phyloP scores from a whole-genome alignment of 2,113 vertebrate genomes.

The Myiopsitta monachus region DNA sequence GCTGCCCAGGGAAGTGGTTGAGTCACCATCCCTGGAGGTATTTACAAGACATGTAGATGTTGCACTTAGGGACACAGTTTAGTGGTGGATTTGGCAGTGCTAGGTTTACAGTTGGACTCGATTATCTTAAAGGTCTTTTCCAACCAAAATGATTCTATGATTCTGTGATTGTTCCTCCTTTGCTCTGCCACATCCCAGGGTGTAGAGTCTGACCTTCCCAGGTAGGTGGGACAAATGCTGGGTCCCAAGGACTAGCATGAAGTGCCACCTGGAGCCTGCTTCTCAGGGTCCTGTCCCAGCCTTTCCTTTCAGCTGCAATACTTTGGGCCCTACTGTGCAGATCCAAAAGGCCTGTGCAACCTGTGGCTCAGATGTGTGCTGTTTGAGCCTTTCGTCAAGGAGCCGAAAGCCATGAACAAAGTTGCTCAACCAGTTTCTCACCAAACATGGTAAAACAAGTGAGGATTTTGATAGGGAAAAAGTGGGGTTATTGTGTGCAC shows the following conservation, averaged over 20 bases:
- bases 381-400: not conserved
- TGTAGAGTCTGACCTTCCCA: not conserved
- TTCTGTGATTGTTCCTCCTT: not conserved
- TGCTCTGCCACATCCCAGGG: not conserved
- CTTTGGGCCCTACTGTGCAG: accelerated
- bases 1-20: not conserved
- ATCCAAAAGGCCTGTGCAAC: not conserved
- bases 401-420: not conserved
- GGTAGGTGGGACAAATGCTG: not conserved
- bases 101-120: not conserved
- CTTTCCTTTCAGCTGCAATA: not conserved
- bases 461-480: not conserved
- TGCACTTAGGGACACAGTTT: not conserved
- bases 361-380: accelerated
- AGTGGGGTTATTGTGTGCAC: accelerated
- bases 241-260: not conserved
- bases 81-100: not conserved
- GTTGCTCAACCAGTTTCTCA: not conserved
- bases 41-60: not conserved
- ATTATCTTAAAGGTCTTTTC: not conserved
- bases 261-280: not conserved
- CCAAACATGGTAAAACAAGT: not conserved
- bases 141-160: not conserved
- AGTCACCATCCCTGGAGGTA: not conserved
- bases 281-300: not conserved